These are phyloP conservation scores for Hypanus sabinus DNA, from an alignment of 2,113 vertebrate genomes.

Conservation along the genomic window DNA sequence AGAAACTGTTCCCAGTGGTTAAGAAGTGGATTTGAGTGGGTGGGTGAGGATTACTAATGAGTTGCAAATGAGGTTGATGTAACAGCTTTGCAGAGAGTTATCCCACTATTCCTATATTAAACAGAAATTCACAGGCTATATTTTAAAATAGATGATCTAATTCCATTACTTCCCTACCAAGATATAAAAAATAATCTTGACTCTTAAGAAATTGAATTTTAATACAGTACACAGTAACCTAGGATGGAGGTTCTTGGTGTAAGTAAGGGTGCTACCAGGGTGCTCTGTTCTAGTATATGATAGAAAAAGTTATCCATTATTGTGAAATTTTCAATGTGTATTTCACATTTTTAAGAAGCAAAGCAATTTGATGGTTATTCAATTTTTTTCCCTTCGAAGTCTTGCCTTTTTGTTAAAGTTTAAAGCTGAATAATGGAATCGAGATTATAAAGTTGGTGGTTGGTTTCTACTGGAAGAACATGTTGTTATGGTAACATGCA, in stretches of 20 bases:
- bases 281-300: too few species aligned
- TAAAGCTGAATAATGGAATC: background rate
- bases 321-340: background rate
- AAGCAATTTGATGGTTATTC: background rate
- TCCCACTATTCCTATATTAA: background rate
- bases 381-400: background rate
- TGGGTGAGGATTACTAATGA: conserved; percentile 6
- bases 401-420: background rate
- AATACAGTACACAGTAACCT: background rate
- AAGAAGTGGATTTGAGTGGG: conserved; percentile 3
- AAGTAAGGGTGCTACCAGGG: too few species aligned
- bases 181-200: background rate
- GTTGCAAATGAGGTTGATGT: background rate
- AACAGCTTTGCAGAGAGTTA: background rate
- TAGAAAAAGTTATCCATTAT: background rate
- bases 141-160: background rate
- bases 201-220: background rate
- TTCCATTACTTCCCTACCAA: background rate
- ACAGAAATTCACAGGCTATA: background rate
- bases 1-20: background rate
- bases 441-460: background rate
- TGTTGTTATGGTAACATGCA: background rate
- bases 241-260: background rate
- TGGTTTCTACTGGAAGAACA: background rate
- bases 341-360: background rate